Evolutionary conservation across 2,113 vertebrate genomes (phyloP).

Genomic region (Heterotilapia buettikoferi): DNA sequence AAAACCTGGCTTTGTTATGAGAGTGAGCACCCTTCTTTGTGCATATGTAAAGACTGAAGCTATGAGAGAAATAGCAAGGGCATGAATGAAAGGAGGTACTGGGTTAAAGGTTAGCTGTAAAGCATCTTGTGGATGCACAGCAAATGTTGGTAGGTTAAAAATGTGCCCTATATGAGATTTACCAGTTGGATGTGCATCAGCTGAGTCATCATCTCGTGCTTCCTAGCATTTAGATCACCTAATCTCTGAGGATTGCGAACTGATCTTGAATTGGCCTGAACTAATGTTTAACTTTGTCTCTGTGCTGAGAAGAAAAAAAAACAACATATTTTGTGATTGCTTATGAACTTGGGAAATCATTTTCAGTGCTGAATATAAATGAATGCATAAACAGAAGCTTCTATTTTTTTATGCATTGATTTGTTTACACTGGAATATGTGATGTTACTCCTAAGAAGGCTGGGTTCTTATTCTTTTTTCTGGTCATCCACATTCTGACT

Average conservation of each 20-base stretch:
- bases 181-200: background rate
- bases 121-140: background rate
- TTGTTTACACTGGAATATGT: background rate
- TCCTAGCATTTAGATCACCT: background rate
- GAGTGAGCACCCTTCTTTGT: background rate
- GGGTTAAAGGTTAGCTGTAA: background rate
- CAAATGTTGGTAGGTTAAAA: background rate
- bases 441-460: background rate
- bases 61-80: background rate
- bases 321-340: background rate
- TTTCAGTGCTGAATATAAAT: background rate
- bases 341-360: background rate
- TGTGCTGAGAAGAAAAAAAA: rapidly evolving
- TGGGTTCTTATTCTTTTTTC: background rate
- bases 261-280: background rate
- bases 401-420: background rate
- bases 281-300: background rate
- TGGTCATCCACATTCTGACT: background rate
- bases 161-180: background rate
- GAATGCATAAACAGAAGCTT: background rate
- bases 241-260: background rate
- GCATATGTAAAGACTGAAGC: background rate
- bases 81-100: background rate
- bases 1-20: background rate
- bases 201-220: background rate